Evolutionary conservation across 2,113 vertebrate genomes (phyloP), one percentile per base, ranked within the genome.

Genomic region (Petromus typicus): DNA sequence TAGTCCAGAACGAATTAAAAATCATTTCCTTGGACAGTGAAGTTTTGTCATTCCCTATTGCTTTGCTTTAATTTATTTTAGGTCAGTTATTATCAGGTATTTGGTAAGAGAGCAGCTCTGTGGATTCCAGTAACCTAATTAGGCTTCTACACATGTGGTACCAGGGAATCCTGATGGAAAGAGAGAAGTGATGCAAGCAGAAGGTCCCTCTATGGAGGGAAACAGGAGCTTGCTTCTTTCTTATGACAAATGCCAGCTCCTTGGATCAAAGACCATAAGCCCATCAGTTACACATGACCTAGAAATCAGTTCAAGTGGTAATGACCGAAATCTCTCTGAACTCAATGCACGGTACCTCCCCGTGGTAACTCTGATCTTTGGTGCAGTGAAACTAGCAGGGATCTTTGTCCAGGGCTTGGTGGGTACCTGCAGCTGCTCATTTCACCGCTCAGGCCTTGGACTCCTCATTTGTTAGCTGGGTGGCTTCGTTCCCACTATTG

Each of bases 301-400:
- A 25, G 73, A 95, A 93, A n/a, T 89, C 43, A 84, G 12, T 89
- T 80, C 51, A 66, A 59, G 59, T 30, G 76, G n/a, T 48, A 94
- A 61, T 76, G 34, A 14, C 22, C 3, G 57, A 7, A 63, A 87
- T n/a, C 7, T 48, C 20, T 48, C 18, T 10, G 37, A 32, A 25
- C 27, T 69, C 78, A 59, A 90, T 27, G 56, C 12, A 64, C 45
- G 56, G 16, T 66, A 20, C 22, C 18, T 80, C 23, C 64, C 64
- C 69, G 66, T 93, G 78, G 30, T 56, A 84, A 71, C n/a, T 45
- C 14, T 54, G 85, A 76, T 43, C 54, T 61, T 78, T 48, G 11
- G 2, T 57, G n/a, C 37, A 63, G 54, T 64, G 63, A 87, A 80
- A 93, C 34, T 12, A n/a, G 17, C 66, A 83, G 51, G 40, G 7